Evolutionary conservation across 2,113 vertebrate species (phyloP).

Genomic region (Pholis gunnellus): DNA sequence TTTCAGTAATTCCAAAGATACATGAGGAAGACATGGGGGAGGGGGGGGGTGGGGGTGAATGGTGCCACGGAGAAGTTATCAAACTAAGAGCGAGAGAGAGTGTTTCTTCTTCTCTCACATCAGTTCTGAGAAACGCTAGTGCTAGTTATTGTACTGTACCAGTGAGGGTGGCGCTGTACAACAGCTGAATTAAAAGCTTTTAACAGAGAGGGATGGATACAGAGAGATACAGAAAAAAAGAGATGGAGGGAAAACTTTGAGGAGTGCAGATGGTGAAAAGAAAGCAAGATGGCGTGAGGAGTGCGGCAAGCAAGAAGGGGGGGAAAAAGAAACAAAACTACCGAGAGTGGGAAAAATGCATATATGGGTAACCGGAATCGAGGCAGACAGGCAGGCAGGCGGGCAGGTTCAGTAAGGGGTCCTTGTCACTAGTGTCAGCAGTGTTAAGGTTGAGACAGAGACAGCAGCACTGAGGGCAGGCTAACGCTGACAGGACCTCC

Average conservation of each 20-base stretch:
- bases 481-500: conserved; percentile 78
- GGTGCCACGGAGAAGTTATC: conserved; percentile 88
- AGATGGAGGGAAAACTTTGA: conserved; percentile 74
- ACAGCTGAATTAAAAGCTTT: conserved; percentile 90
- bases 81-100: conserved; percentile 55
- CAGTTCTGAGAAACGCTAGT: conserved; percentile 80
- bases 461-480: conserved; percentile 77
- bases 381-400: conserved; percentile 76
- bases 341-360: conserved; percentile 76
- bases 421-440: conserved; percentile 78
- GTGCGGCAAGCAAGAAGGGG: conserved; percentile 4
- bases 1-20: conserved; percentile 96
- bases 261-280: conserved; percentile 20
- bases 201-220: conserved; percentile 82
- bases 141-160: conserved; percentile 87
- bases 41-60: conserved; percentile 76
- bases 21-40: conserved; percentile 82
- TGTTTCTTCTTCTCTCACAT: conserved; percentile 66
- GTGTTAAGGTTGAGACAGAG: conserved; percentile 69
- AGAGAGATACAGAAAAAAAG: conserved; percentile 52
- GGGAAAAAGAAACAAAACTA: conserved; percentile 28
- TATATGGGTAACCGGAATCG: conserved; percentile 75
- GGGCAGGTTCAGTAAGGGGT: conserved; percentile 73
- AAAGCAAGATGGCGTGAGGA: background rate
- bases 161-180: conserved; percentile 82